A percentile compares a stretch with the other conserved stretches of the same genome.
Evolutionary conservation across 2,113 vertebrate species (phyloP).

Genomic region (Thomomys bottae): DNA sequence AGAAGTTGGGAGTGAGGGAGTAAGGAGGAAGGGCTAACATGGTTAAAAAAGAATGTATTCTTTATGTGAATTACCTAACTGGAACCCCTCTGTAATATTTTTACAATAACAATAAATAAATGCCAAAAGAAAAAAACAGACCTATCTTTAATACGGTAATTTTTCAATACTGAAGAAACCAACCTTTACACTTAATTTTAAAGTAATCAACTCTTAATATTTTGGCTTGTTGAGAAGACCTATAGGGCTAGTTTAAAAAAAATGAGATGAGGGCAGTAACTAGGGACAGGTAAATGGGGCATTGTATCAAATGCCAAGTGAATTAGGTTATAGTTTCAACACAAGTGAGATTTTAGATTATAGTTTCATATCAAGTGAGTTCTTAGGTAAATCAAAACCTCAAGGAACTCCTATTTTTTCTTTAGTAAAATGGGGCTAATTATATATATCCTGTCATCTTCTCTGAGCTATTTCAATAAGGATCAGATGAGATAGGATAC

Average conservation of each 20-base stretch:
- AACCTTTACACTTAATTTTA: constrained; percentile 9
- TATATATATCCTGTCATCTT: constrained; percentile 37
- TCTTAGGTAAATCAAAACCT: not conserved
- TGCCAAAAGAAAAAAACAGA: too few relatives aligned
- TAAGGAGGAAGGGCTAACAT: too few relatives aligned
- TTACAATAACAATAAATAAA: too few relatives aligned
- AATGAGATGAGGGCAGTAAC: not conserved
- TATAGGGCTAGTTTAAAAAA: not conserved
- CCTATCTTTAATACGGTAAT: not conserved
- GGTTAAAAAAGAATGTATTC: too few relatives aligned
- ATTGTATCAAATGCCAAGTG: not conserved
- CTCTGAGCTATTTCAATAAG: constrained; percentile 13
- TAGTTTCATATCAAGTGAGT: not conserved
- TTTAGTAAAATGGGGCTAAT: constrained; percentile 66
- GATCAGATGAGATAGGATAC: not conserved
- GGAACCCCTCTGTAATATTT: not conserved
- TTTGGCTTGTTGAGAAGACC: not conserved
- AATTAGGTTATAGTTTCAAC: not conserved
- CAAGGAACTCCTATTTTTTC: not conserved
- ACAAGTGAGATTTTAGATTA: not conserved
- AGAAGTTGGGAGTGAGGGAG: too few relatives aligned
- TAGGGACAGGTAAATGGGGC: not conserved
- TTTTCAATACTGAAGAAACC: constrained; percentile 14
- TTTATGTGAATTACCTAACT: too few relatives aligned
- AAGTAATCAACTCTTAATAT: constrained; percentile 29